Evolutionary conservation across 2,113 vertebrate genomes (phyloP), one percentile per base, ranked within the genome.

Genomic region (Dasyprocta punctata): DNA sequence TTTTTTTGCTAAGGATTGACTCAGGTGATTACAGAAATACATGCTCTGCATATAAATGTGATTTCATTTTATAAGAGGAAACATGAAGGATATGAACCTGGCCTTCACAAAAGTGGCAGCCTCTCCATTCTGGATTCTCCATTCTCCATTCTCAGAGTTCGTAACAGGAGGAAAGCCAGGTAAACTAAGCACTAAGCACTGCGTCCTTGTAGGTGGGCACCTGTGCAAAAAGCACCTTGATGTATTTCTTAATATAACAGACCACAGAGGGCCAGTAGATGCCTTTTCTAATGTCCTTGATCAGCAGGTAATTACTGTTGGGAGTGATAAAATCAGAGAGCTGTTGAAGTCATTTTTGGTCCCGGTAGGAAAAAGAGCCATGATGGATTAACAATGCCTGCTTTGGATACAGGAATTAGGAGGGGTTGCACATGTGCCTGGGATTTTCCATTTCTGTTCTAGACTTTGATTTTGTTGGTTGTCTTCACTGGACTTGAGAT

Each of bases 301-400:
- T 86, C 69, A 88, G 69, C 65, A 89, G 80, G 36, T 83, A 86
- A 80, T 61, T 92, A 65, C 65, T 91, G 28, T 81, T 91, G 73
- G 44, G 86, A 82, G 17, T 67, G 44, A 94, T 14, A 83, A 1
- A 71, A 47, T 54, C 71, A 84, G 65, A 94, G 69, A 19, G 20
- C 83, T 97, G 87, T 67, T 69, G 28, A 86, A 96, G 65, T 61
- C 92, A 73, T 71, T 96, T 81, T 78, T 96, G 84, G 82, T 96
- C 77, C 69, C 58, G 38, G 2, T 1, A n/a, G 54, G 30, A 83
- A 49, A 86, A 89, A 54, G n/a, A 44, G 9, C 30, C 12, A 3
- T 36, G 36, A 61, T 16, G 56, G 73, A 86, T 61, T 26, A 44
- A 28, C 20, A 49, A 33, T 8, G 5, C n/a, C 82, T 85, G 49